A percentile compares a stretch with the other conserved stretches of the same genome.
These are phyloP conservation scores for Acrossocheilus wenchowensis DNA, from an alignment of 2,797 vertebrate species.

Conservation along the genomic window DNA sequence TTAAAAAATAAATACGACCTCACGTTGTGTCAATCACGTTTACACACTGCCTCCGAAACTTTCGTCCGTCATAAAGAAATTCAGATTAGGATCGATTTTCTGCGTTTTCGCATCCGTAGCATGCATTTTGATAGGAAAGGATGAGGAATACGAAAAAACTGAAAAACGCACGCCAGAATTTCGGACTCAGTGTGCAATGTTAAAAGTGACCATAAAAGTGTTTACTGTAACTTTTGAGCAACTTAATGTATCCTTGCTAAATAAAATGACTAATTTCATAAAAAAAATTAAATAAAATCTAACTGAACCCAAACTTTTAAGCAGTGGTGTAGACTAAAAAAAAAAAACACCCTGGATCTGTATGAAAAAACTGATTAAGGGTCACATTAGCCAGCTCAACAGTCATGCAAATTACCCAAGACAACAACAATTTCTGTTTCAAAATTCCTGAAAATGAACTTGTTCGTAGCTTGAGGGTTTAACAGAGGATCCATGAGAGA, in stretches of 20 bases:
- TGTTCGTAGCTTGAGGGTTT: neutral
- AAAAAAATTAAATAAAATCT: neutral
- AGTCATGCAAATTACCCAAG: neutral
- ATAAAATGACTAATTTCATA: neutral
- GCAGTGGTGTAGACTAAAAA: neutral
- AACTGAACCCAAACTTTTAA: neutral
- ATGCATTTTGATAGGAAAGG: no score
- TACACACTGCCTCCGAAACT: no score
- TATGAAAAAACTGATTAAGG: neutral
- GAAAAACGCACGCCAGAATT: no score
- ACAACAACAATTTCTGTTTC: neutral
- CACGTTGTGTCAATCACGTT: no score
- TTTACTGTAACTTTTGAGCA: neutral
- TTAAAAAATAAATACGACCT: no score
- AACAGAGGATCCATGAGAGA: constrained; percentile 30
- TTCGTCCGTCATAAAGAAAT: no score
- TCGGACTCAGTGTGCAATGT: no score
- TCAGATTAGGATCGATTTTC: no score
- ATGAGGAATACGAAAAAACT: no score
- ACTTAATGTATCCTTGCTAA: neutral
- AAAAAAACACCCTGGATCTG: no score
- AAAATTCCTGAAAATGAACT: constrained; percentile 19
- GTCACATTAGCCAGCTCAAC: neutral
- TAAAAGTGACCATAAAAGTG: neutral
- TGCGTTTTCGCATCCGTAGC: no score